Base-by-base conservation (phyloP, 2,888 invertebrate genomes). In the Xanthia togata region DNA sequence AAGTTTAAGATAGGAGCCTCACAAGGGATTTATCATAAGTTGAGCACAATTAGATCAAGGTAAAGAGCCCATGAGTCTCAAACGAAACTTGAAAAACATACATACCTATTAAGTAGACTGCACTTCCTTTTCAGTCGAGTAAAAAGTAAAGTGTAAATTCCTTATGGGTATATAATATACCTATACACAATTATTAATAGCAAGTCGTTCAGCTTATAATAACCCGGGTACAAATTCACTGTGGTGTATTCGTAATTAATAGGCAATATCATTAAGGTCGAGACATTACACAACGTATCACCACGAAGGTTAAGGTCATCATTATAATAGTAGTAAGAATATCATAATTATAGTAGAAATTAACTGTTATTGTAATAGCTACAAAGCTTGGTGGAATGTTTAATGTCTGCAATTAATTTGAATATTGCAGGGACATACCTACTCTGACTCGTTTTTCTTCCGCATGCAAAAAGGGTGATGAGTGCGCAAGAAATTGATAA, bases 221-320 rank as follows among this genome's bases (percentile, higher is more conserved):
- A 5, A 23, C 14, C 31, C 31, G 20, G 2, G n/a, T 31, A 55
- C 35, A 53, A 11, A n/a, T 47, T 17, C 60, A 44, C 38, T 20
- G 20, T 20, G 47, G 20, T 50, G n/a, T 62, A 35, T 50, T 55
- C 44, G 26, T 69, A 78, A 53, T 78, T 71, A 17, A 41, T 59
- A 26, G 12, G 35, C 26, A 47, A 31, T 70, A 55, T 79, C 20
- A 62, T 17, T 26, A 55, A 38, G 47, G 23, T 62, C 53, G 14
- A 77, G 70, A 59, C 77, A 81, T 68, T 81, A 68, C 31, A 23
- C 76, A 69, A 78, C 23, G 74, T 83, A 85, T 82, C 73, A 64
- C 50, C 63, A 55, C 50, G 62, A 72, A 77, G 78, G 83, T 74
- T 55, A 73, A 85, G 82, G 62, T 82, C 65, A 72, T 41, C 12